Conservation (phyloP, 2,797 vertebrate genomes). For the Dicrostonyx torquatus region DNA sequence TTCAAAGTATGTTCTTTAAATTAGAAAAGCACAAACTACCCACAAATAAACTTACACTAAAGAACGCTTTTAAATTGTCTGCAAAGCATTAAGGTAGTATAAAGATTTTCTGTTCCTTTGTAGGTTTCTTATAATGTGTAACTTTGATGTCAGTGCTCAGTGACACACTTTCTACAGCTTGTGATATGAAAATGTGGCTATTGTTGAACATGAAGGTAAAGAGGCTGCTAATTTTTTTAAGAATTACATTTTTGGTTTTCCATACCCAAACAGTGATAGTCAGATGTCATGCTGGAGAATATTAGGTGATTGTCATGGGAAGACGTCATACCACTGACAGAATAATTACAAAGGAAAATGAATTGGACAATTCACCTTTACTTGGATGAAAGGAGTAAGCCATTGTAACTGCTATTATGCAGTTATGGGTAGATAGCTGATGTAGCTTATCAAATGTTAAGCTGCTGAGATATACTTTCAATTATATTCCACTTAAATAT, state of each 20-base stretch:
- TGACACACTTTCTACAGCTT: slow-evolving; percentile 23
- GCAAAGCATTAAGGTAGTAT: not conserved
- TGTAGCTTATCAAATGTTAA: not conserved
- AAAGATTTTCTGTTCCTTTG: not conserved
- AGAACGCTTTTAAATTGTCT: not conserved
- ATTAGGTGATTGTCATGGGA: not conserved
- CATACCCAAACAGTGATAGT: slow-evolving; percentile 48
- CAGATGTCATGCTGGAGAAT: slow-evolving; percentile 58
- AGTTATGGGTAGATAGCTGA: not conserved
- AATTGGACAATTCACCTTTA: slow-evolving; percentile 18
- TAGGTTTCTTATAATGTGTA: not conserved
- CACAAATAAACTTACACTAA: not conserved
- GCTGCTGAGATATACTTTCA: slow-evolving; percentile 21
- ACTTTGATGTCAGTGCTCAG: slow-evolving; percentile 36
- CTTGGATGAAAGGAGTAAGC: not conserved
- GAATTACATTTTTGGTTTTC: slow-evolving; percentile 39
- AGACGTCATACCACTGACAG: not conserved
- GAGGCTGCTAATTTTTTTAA: slow-evolving; percentile 57
- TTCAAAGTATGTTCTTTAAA: not conserved
- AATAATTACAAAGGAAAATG: not conserved
- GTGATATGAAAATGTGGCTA: slow-evolving; percentile 41
- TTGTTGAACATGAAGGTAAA: slow-evolving; percentile 38
- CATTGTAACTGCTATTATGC: not conserved
- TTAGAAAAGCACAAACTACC: not conserved
- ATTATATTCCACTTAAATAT: slow-evolving; percentile 34